phyloP scores from a whole-genome alignment of 2,797 vertebrate genomes.

The Semaprochilodus insignis region DNA sequence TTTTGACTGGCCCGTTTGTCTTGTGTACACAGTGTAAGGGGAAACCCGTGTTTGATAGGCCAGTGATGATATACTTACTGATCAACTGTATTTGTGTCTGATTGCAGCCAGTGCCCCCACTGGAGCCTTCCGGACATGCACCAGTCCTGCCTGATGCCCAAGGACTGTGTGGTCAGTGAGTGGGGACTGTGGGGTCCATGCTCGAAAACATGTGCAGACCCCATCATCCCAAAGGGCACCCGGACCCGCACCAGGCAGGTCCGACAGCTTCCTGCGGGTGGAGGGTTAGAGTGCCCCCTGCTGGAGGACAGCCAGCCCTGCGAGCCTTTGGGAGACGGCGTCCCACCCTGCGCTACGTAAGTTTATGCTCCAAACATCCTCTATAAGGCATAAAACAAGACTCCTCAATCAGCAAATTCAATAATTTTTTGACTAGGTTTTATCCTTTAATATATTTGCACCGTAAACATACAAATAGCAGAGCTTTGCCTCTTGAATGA shows the following conservation, averaged over 20 bases:
- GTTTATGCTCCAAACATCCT: slow-evolving; percentile 61
- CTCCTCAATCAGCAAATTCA: not conserved
- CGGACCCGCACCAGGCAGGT: slow-evolving; percentile 83
- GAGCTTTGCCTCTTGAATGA: too few species aligned
- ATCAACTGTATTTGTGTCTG: not conserved
- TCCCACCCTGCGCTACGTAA: slow-evolving; percentile 89
- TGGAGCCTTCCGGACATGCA: slow-evolving; percentile 88
- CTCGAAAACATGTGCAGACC: slow-evolving; percentile 85
- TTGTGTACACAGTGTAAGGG: too few species aligned
- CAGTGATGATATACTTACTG: too few species aligned
- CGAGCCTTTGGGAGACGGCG: slow-evolving; percentile 78
- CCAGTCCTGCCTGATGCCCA: slow-evolving; percentile 91
- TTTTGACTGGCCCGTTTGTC: too few species aligned
- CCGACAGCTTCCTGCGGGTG: slow-evolving; percentile 85
- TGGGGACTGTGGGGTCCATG: slow-evolving; percentile 91
- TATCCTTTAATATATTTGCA: not conserved
- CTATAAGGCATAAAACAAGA: not conserved
- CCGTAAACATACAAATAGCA: too few species aligned
- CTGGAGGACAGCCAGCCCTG: slow-evolving; percentile 87
- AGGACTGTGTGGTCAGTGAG: slow-evolving; percentile 89
- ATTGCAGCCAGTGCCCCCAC: slow-evolving; percentile 86
- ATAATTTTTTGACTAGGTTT: not conserved
- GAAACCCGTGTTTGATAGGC: too few species aligned
- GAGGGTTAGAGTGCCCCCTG: slow-evolving; percentile 81
- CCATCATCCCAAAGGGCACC: slow-evolving; percentile 76